A percentile compares a stretch with the other conserved stretches of the same genome.
These are phyloP conservation scores for Periparus ater DNA, from an alignment of 2,797 vertebrate genomes.

Conservation along the genomic window DNA sequence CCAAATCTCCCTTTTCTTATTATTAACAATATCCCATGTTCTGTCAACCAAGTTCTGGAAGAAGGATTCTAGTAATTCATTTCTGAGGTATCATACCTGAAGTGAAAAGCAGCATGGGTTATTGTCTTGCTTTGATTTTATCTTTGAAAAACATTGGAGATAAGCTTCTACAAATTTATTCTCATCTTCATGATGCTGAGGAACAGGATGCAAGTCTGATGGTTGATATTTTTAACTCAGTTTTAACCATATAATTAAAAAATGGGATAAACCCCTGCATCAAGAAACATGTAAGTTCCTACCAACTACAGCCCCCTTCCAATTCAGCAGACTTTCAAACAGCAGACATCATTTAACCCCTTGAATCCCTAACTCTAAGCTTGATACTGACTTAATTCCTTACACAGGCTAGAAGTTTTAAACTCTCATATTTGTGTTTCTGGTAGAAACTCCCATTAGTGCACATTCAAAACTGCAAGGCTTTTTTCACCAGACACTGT, in stretches of 20 bases:
- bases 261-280: background rate
- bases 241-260: background rate
- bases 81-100: background rate
- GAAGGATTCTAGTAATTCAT: background rate
- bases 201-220: background rate
- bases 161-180: background rate
- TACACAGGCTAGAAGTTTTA: background rate
- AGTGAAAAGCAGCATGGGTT: background rate
- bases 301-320: background rate
- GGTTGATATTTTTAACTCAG: background rate
- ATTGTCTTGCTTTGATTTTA: background rate
- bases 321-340: background rate
- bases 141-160: background rate
- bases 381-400: background rate
- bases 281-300: background rate
- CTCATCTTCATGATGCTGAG: background rate
- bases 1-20: background rate
- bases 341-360: background rate
- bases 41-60: background rate
- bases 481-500: background rate
- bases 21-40: background rate
- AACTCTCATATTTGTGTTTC: background rate
- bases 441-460: background rate
- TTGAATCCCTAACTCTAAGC: background rate
- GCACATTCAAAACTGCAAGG: background rate